Evolutionary conservation across 1,140 invertebrate species (phyloP), one percentile per base, ranked within the genome.

Genomic region (Gonatopus flavifemur): DNA sequence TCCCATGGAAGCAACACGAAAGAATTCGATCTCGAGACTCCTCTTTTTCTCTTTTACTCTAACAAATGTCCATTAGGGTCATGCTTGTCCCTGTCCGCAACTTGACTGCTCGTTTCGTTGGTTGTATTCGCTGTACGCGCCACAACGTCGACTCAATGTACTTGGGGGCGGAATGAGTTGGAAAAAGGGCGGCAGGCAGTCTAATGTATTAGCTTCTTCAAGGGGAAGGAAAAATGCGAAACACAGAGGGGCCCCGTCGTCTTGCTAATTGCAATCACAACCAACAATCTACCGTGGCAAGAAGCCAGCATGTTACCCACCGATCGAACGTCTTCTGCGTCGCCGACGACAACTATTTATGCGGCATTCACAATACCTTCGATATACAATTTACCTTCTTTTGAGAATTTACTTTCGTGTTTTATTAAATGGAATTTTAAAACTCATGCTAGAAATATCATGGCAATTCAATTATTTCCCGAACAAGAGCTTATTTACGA

Each of bases 241-340:
- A 56, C 52, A 62, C 38, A 65, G 41, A 45, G 40, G 35, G 55
- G 54, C 53, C 63, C 62, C 54, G 62, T 56, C 55, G 66, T 51
- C 58, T 59, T 63, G 56, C 67, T 69, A 69, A 69, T 69, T 69
- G 66, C 67, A 69, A 69, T 69, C 67, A 61, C 53, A 51, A 55
- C 57, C 50, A 55, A 60, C 61, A 58, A 63, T 64, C 61, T 62
- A 53, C 52, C 31, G 48, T 56, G 53, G 45, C 43, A 57, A 50
- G 31, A 45, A 52, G 25, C 45, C 42, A 52, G 44, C 36, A 40
- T 21, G 46, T 51, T 41, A 31, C 44, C 57, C 47, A 45, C 18
- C 33, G 40, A 41, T 44, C 32, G 51, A 42, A 59, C 55, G 53
- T 51, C 22, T 16, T 59, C 47, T 51, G 45, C 49, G 28, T 43